These are phyloP conservation scores for Calyptomena viridis DNA, from an alignment of 2,113 vertebrate species.

Conservation along the genomic window DNA sequence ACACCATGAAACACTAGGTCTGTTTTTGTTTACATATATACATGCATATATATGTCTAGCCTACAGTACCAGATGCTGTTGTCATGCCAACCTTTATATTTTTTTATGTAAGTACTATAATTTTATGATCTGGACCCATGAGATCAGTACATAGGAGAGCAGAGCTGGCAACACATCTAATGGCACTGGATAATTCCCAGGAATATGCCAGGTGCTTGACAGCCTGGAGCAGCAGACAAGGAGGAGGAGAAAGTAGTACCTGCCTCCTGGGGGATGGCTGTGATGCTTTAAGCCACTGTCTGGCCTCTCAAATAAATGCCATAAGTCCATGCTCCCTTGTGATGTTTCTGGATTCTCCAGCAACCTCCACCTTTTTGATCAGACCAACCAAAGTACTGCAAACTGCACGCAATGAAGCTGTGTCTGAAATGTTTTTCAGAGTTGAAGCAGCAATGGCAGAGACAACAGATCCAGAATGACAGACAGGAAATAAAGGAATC, in stretches of 20 bases:
- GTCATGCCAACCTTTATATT: background rate
- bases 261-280: background rate
- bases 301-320: background rate
- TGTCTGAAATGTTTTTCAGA: background rate
- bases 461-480: background rate
- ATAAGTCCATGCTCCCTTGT: fast-evolving
- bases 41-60: background rate
- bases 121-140: background rate
- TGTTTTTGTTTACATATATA: background rate
- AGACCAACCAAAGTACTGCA: background rate
- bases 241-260: background rate
- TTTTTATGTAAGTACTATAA: background rate
- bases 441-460: background rate
- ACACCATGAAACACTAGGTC: background rate
- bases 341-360: background rate
- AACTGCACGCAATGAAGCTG: background rate
- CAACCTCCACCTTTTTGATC: background rate
- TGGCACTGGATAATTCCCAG: background rate
- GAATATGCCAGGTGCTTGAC: background rate
- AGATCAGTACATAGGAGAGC: background rate
- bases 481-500: background rate
- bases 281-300: background rate
- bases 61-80: background rate
- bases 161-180: background rate
- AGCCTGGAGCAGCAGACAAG: background rate